phyloP scores from a whole-genome alignment of 2,888 invertebrate genomes.

The Anorthoa munda region DNA sequence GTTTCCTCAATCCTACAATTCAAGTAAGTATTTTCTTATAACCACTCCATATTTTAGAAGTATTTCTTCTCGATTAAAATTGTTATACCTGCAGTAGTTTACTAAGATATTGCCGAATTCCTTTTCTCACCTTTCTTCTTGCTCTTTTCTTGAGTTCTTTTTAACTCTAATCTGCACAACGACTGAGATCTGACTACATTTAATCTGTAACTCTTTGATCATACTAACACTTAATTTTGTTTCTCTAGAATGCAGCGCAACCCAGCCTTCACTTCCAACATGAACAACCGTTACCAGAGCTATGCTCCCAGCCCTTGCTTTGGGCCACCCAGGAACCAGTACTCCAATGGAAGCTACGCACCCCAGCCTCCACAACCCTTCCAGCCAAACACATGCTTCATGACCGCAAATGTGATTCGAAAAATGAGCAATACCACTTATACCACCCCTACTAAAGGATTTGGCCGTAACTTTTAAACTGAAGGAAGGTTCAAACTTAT shows the following conservation, averaged over 20 bases:
- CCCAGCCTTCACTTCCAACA: conserved; percentile 47
- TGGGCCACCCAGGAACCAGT: conserved; percentile 53
- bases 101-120: not conserved
- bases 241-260: conserved; percentile 62
- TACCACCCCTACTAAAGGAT: conserved; percentile 63
- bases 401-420: conserved; percentile 75
- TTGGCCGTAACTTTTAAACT: conserved; percentile 33
- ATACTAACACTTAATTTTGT: not conserved
- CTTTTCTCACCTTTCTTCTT: not conserved
- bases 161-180: not conserved
- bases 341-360: conserved; percentile 34
- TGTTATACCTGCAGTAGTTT: not conserved
- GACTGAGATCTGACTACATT: not conserved
- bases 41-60: not conserved
- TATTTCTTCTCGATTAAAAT: not conserved
- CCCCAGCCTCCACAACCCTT: conserved; percentile 56
- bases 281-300: conserved; percentile 54
- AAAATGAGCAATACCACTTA: conserved; percentile 70
- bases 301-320: conserved; percentile 55
- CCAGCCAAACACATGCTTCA: conserved; percentile 77
- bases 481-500: conserved; percentile 1
- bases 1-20: conserved; percentile 9
- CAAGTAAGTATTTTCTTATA: conserved; percentile 47
- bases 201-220: not conserved
- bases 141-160: not conserved